A percentile compares a stretch with the other conserved stretches of the same genome.
These are phyloP conservation scores for Marmota monax DNA, from an alignment of 2,113 vertebrate genomes.

Conservation along the genomic window DNA sequence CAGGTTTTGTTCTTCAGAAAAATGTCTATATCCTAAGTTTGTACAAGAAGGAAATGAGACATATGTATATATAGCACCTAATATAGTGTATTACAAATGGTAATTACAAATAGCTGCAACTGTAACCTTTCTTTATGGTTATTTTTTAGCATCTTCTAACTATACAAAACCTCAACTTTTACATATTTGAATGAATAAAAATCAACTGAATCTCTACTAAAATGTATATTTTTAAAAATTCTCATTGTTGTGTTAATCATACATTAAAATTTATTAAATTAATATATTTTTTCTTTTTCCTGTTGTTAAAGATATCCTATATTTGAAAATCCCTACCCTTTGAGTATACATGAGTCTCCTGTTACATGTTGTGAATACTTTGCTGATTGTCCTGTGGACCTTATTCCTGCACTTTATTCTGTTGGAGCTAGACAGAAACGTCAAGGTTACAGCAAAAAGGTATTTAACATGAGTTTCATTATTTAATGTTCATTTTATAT, in stretches of 20 bases:
- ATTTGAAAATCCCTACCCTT: constrained; percentile 99
- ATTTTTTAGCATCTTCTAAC: not conserved
- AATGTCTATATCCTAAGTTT: not conserved
- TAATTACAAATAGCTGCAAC: not conserved
- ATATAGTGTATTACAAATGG: not conserved
- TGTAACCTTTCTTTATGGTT: not conserved
- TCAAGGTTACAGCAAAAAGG: constrained; percentile 99
- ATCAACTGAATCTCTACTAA: not conserved
- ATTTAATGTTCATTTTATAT: constrained; percentile 19
- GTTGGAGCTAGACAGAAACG: constrained; percentile 98
- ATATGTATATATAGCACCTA: not conserved
- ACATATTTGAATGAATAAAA: not conserved
- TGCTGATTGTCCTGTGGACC: constrained; percentile 98
- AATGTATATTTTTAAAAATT: not conserved
- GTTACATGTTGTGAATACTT: constrained; percentile 99
- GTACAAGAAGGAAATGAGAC: not conserved
- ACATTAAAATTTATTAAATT: not conserved
- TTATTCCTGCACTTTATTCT: constrained; percentile 99
- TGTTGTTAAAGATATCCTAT: constrained; percentile 94
- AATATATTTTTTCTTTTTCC: constrained; percentile 64
- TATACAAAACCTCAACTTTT: not conserved
- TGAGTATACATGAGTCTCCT: constrained; percentile 98
- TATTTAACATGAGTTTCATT: constrained; percentile 79
- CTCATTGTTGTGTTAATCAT: constrained; percentile 22
- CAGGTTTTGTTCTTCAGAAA: constrained; percentile 9